Conservation (phyloP, 2,888 invertebrate genomes). For the Arenicola marina region DNA sequence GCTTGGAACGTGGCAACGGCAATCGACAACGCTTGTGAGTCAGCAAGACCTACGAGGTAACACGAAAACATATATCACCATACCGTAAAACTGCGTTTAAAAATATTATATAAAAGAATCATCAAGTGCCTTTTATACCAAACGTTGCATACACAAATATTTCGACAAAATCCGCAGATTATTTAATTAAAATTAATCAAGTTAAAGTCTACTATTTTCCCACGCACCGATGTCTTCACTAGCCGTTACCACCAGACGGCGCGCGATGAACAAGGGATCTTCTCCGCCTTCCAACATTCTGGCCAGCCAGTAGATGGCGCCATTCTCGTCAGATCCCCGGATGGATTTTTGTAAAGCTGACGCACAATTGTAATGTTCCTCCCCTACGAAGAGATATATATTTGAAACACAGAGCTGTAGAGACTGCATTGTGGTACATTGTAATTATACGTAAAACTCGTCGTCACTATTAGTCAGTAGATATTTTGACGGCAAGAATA, state of each 20-base stretch:
- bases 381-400: constrained; percentile 61
- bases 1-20: constrained; percentile 79
- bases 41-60: constrained; percentile 52
- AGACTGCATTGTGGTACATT: no score
- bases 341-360: constrained; percentile 85
- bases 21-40: constrained; percentile 69
- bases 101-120: no score
- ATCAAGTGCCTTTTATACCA: no score
- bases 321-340: constrained; percentile 78
- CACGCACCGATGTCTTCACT: constrained; percentile 77
- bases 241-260: constrained; percentile 75
- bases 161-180: no score
- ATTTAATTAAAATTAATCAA: not conserved
- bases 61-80: not conserved
- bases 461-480: no score
- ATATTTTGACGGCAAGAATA: no score
- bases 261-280: constrained; percentile 77
- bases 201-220: not conserved
- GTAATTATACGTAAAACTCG: no score
- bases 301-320: constrained; percentile 80
- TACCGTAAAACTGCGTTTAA: not conserved
- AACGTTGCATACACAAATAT: no score
- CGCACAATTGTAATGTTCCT: constrained; percentile 81
- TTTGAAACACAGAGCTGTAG: not conserved
- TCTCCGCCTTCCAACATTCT: constrained; percentile 80